These are phyloP conservation scores for Onthophagus taurus DNA, from an alignment of 1,140 invertebrate species.

Conservation along the genomic window DNA sequence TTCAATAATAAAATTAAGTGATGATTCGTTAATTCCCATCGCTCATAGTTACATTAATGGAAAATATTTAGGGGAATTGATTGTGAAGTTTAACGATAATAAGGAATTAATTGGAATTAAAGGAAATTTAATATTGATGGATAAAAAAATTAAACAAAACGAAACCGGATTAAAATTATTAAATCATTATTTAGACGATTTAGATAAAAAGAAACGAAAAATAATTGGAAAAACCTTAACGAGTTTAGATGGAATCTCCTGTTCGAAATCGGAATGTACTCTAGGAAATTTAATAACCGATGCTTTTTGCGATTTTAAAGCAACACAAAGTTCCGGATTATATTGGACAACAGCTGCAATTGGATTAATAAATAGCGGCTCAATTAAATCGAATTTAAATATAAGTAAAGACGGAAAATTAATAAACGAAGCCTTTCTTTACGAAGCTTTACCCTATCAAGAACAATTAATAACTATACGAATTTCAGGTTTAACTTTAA, in stretches of 20 bases:
- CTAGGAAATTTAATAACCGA: constrained; percentile 76
- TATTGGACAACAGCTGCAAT: not conserved
- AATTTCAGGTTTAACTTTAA: constrained; percentile 40
- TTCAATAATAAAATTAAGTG: constrained; percentile 33
- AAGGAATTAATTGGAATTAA: constrained; percentile 61
- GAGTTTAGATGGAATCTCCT: constrained; percentile 58
- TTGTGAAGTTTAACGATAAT: constrained; percentile 57
- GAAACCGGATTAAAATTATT: constrained; percentile 52
- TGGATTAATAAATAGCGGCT: constrained; percentile 4
- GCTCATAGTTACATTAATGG: constrained; percentile 88
- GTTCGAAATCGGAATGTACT: constrained; percentile 70
- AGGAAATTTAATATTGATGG: constrained; percentile 76
- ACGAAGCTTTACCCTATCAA: constrained; percentile 42
- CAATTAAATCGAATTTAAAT: constrained; percentile 48
- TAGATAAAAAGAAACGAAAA: constrained; percentile 44
- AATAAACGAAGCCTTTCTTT: constrained; percentile 38
- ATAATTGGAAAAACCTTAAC: constrained; percentile 56
- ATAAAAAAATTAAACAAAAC: constrained; percentile 54
- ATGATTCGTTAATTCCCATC: constrained; percentile 68
- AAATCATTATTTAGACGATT: constrained; percentile 45
- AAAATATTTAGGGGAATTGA: constrained; percentile 79
- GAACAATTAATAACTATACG: constrained; percentile 41
- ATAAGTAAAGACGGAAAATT: constrained; percentile 42
- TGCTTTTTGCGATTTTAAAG: constrained; percentile 47
- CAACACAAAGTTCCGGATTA: not conserved